Conservation (phyloP, 30 jellyfish, hydroid and myxozoan species). For the Rhopilema esculentum region DNA sequence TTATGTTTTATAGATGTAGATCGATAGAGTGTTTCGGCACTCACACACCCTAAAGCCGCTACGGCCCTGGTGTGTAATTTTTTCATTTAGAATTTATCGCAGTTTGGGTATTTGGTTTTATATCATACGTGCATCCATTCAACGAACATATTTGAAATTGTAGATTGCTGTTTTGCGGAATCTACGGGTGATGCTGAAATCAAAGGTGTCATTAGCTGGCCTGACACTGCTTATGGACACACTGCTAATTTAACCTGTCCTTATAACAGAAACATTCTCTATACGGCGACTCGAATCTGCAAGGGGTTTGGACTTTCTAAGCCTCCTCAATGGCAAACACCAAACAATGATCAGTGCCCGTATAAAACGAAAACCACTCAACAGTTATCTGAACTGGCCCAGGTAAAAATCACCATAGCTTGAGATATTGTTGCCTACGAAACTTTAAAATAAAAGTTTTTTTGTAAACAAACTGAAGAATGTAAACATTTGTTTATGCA, state of each 20-base stretch:
- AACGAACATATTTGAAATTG: too few relatives aligned
- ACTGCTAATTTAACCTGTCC: conserved; percentile 35
- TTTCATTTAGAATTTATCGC: too few relatives aligned
- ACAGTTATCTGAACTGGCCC: conserved; percentile 42
- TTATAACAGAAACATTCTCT: conserved; percentile 8
- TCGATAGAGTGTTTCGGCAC: too few relatives aligned
- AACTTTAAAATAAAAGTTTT: too few relatives aligned
- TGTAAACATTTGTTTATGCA: too few relatives aligned
- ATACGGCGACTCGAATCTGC: conserved; percentile 28
- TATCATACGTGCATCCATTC: too few relatives aligned
- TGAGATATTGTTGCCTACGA: not conserved
- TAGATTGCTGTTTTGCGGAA: conserved; percentile 49
- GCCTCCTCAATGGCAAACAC: conserved; percentile 45
- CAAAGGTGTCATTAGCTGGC: conserved; percentile 53
- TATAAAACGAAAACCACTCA: conserved; percentile 43
- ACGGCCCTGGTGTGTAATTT: too few relatives aligned
- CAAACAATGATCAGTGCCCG: conserved; percentile 29
- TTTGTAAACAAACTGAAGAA: too few relatives aligned
- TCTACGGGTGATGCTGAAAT: conserved; percentile 36
- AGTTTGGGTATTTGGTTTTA: too few relatives aligned
- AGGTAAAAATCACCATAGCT: not conserved
- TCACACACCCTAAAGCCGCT: too few relatives aligned
- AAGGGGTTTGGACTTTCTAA: conserved; percentile 21
- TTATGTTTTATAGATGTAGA: too few relatives aligned
- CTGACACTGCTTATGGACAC: conserved; percentile 31